Percentiles rank a stretch among this genome's conserved stretches.
Conservation (phyloP, 2,888 invertebrate species). For the Agriopis aurantiaria region DNA sequence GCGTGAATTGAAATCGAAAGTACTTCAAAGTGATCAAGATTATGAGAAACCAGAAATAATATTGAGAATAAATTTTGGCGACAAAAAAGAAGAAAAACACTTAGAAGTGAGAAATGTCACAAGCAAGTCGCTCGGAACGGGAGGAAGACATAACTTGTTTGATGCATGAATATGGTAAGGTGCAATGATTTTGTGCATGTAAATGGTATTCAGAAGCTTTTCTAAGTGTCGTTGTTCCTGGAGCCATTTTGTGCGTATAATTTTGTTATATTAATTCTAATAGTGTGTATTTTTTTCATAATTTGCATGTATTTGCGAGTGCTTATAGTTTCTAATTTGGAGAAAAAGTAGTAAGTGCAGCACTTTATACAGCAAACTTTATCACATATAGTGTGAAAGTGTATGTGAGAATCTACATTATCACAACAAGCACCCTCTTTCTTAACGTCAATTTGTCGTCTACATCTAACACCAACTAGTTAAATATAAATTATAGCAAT, state of each 20-base stretch:
- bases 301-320: constrained; percentile 28
- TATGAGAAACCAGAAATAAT: constrained; percentile 71
- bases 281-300: constrained; percentile 18
- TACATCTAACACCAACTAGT: constrained; percentile 67
- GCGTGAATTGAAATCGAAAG: constrained; percentile 70
- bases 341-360: constrained; percentile 20
- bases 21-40: constrained; percentile 65
- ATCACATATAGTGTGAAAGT: constrained; percentile 28
- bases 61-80: constrained; percentile 64
- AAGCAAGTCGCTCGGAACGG: constrained; percentile 65
- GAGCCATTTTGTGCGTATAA: constrained; percentile 80
- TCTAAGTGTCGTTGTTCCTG: constrained; percentile 63
- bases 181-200: constrained; percentile 74
- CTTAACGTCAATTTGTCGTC: constrained; percentile 50
- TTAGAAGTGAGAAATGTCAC: constrained; percentile 63
- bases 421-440: constrained; percentile 63
- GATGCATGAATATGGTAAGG: constrained; percentile 73
- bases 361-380: constrained; percentile 34
- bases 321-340: constrained; percentile 27
- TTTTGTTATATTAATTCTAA: constrained; percentile 28
- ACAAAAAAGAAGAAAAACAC: constrained; percentile 69
- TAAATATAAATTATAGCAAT: constrained; percentile 59
- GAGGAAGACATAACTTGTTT: constrained; percentile 65
- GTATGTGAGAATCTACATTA: constrained; percentile 35
- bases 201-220: constrained; percentile 65